Base-by-base conservation (phyloP, 2,888 invertebrate genomes). In the Torymus texanus region DNA sequence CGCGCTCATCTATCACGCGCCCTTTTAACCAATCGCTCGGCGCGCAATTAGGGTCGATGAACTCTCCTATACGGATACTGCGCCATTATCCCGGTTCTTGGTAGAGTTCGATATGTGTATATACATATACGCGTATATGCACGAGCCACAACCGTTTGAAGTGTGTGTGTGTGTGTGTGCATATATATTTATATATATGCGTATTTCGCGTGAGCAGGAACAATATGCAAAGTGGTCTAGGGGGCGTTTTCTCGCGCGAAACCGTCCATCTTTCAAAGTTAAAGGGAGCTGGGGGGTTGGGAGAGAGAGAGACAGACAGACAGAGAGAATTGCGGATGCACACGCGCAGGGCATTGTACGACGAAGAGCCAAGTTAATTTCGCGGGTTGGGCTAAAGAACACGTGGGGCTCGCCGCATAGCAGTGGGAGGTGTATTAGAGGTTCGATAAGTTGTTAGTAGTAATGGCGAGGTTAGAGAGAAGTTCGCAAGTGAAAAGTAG, bases 11-110 rank as follows among this genome's bases (percentile, higher is more conserved):
- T 83, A 85, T 85, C 85, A 84, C 79, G 82, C 81, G 78, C 81
- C 84, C 85, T 86, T 85, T 87, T 86, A 85, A 84, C 84, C 84
- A 83, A 85, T 85, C 86, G 84, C 81, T 81, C 78, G 77, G 11
- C 61, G 61, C 71, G 81, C 84, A 84, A 85, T 86, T 85, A 82
- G 81, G 84, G 85, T 84, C 86, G 82, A 84, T 83, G 85, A 86
- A 85, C 86, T 68, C 68, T 41, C 53, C 80, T 73, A 56, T 74
- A 62, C 77, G 67, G 73, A 81, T 81, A 29, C 8, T 29, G 8
- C 41, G 41, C 41, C 41, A 41, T 41, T 41, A 5, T 8, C 5
- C 41, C 41, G 41, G 41, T 41, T 21, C 21, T 21, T 2, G 21
- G 21, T 21, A 21, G 21, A 41, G 8, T 41, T 41, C 41, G 41